Conservation (phyloP, 2,888 invertebrate genomes). For the Eumacrocentrus americanus region DNA sequence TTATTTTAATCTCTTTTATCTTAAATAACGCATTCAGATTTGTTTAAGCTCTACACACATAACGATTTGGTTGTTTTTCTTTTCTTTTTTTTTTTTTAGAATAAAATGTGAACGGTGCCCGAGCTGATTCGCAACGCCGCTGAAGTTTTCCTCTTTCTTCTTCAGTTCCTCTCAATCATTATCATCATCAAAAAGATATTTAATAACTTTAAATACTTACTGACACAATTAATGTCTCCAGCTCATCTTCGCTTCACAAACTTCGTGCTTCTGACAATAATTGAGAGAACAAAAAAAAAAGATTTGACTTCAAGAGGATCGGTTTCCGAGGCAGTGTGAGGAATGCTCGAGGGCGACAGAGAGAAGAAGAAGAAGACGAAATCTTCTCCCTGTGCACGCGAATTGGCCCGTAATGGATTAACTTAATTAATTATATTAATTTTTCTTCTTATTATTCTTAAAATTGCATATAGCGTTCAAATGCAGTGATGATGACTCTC, state of each 20-base stretch:
- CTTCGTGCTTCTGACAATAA: background rate
- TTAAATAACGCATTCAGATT: conserved; percentile 19
- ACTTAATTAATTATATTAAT: conserved; percentile 10
- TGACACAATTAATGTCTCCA: background rate
- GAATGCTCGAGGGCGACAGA: conserved; percentile 26
- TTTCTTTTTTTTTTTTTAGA: background rate
- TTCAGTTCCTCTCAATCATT: background rate
- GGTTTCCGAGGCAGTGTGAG: conserved; percentile 28
- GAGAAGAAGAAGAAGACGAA: no score
- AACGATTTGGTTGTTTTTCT: conserved; percentile 19
- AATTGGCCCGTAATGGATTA: conserved; percentile 26
- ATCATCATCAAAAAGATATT: no score
- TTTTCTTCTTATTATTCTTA: conserved; percentile 10
- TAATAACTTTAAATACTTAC: no score
- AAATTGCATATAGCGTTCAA: conserved; percentile 11
- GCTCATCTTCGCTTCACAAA: background rate
- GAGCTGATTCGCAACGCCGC: conserved; percentile 3
- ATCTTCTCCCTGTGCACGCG: conserved; percentile 17
- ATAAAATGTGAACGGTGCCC: conserved; percentile 21
- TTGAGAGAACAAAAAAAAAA: conserved; percentile 3
- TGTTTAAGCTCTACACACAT: conserved; percentile 32
- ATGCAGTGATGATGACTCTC: conserved; percentile 5
- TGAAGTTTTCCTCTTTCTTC: background rate
- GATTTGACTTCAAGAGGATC: conserved; percentile 10
- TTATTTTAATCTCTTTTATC: conserved; percentile 12